These are phyloP conservation scores for Alcis repandata DNA, from an alignment of 2,888 invertebrate species.

Conservation along the genomic window DNA sequence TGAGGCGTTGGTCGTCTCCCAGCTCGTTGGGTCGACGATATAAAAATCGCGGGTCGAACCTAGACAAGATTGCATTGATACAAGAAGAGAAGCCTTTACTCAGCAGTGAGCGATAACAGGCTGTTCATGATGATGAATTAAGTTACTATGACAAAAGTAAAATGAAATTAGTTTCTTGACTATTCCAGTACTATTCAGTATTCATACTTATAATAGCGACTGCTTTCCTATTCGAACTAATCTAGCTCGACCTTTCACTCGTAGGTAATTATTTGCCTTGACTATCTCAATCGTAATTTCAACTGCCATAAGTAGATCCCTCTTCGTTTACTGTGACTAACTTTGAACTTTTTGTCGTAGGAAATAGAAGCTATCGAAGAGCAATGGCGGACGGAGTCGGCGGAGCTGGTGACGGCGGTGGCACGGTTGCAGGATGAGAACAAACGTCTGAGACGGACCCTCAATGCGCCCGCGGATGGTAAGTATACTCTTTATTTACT, in stretches of 20 bases:
- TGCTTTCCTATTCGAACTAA: background rate
- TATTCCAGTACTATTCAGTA: background rate
- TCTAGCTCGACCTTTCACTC: constrained; percentile 15
- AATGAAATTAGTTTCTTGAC: background rate
- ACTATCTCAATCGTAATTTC: background rate
- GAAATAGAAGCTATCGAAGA: constrained; percentile 99
- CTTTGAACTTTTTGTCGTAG: constrained; percentile 76
- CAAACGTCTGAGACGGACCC: constrained; percentile 89
- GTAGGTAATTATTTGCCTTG: constrained; percentile 15
- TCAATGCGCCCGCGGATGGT: constrained; percentile 81
- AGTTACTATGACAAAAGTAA: too few species aligned
- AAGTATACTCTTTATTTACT: constrained; percentile 41
- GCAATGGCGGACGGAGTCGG: constrained; percentile 97
- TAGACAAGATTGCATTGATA: too few species aligned
- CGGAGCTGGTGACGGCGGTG: constrained; percentile 94
- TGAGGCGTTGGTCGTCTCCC: too few species aligned
- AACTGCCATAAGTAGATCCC: background rate
- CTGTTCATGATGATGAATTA: too few species aligned
- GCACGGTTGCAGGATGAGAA: constrained; percentile 97
- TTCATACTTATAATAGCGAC: background rate
- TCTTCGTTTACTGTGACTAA: constrained; percentile 10
- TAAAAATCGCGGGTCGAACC: too few species aligned
- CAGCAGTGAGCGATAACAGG: too few species aligned
- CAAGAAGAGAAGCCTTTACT: too few species aligned
- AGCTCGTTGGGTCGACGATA: too few species aligned